Percentiles rank a stretch among this genome's conserved stretches.
Evolutionary conservation across 2,113 vertebrate genomes (phyloP).

Genomic region (Pluvialis apricaria): DNA sequence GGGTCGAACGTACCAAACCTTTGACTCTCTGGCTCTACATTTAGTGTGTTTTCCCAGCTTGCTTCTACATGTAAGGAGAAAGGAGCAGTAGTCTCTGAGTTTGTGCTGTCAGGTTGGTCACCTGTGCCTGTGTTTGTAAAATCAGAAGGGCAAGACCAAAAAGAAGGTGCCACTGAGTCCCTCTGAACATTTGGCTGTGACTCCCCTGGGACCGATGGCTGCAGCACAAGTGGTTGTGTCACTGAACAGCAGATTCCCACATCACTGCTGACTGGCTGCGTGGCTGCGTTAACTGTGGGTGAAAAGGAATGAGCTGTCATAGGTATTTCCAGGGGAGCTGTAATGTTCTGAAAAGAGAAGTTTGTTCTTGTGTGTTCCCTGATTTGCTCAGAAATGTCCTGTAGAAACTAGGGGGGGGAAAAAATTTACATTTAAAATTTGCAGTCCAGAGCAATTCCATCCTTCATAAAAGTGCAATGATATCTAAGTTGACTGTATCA

Average conservation of each 20-base stretch:
- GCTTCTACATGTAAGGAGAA: not conserved
- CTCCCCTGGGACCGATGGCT: not conserved
- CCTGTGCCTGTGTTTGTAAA: not conserved
- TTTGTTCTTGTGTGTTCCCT: not conserved
- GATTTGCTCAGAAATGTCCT: conserved; percentile 47
- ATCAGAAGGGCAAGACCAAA: not conserved
- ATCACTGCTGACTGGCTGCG: not conserved
- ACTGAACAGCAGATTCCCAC: not conserved
- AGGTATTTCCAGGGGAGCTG: not conserved
- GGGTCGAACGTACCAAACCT: not conserved
- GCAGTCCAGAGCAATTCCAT: not conserved
- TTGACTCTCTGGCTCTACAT: not conserved
- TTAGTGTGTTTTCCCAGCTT: not conserved
- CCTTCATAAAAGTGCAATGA: not conserved
- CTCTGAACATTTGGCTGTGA: not conserved
- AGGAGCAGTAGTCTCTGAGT: not conserved
- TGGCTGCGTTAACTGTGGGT: not conserved
- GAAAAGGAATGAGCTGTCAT: not conserved
- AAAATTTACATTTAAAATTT: not conserved
- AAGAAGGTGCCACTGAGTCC: not conserved
- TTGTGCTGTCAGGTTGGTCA: not conserved
- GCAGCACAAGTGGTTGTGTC: not conserved
- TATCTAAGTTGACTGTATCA: not conserved
- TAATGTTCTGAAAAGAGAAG: not conserved
- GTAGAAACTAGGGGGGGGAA: not conserved